Conservation (phyloP, 2,888 invertebrate genomes). For the Callosobruchus maculatus region DNA sequence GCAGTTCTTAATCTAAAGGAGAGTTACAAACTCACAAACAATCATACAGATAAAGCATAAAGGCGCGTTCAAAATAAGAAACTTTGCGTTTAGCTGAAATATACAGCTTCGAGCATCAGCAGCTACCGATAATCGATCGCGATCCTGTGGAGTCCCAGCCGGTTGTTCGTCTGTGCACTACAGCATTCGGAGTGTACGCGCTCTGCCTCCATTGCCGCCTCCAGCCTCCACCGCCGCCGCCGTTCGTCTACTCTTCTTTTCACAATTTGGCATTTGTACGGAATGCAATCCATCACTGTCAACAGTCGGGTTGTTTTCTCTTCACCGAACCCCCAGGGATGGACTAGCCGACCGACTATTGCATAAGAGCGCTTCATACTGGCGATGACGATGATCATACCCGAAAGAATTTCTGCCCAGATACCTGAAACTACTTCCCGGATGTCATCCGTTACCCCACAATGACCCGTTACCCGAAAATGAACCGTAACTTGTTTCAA, state of each 20-base stretch:
- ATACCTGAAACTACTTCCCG: too few species aligned
- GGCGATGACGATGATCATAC: too few species aligned
- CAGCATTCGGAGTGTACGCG: slow-evolving; percentile 38
- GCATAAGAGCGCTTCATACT: not conserved
- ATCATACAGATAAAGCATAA: too few species aligned
- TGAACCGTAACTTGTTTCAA: too few species aligned
- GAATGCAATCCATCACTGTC: slow-evolving; percentile 54
- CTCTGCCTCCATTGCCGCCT: not conserved
- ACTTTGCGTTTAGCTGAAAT: too few species aligned
- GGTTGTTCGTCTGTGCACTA: slow-evolving; percentile 42
- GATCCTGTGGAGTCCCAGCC: slow-evolving; percentile 41
- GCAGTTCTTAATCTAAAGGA: too few species aligned
- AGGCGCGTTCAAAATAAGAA: too few species aligned
- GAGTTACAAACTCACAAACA: too few species aligned
- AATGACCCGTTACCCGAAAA: too few species aligned
- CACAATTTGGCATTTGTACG: slow-evolving; percentile 55
- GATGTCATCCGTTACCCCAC: too few species aligned
- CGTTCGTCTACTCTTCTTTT: slow-evolving; percentile 51
- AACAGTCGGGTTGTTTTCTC: slow-evolving; percentile 53
- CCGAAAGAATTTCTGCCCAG: too few species aligned
- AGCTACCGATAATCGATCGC: slow-evolving; percentile 46
- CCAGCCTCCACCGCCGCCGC: slow-evolving; percentile 12
- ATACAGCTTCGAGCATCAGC: slow-evolving; percentile 6
- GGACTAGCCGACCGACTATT: slow-evolving; percentile 21
- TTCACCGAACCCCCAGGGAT: slow-evolving; percentile 26